Evolutionary conservation across 2,797 vertebrate species (phyloP).

Genomic region (Rallus crepitans): DNA sequence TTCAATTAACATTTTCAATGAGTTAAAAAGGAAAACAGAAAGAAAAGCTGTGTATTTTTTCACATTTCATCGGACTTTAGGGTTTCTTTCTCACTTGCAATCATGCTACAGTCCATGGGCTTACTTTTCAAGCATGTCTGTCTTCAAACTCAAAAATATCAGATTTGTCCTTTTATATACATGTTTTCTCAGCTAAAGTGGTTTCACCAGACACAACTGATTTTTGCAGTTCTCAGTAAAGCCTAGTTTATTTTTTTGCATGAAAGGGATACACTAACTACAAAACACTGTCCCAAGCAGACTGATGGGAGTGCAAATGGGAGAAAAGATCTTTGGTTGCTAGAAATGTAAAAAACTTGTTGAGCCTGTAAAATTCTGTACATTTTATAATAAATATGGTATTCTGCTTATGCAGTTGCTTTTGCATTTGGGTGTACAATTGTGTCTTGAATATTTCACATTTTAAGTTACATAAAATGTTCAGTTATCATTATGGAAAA

Average conservation of each 20-base stretch:
- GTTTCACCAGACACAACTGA: not conserved
- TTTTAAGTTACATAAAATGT: not conserved
- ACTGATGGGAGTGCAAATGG: not conserved
- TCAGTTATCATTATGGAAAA: not conserved
- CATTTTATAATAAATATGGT: not conserved
- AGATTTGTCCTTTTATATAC: not conserved
- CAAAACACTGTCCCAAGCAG: not conserved
- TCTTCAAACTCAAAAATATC: not conserved
- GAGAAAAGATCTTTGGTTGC: not conserved
- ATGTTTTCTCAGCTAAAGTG: not conserved
- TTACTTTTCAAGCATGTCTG: not conserved
- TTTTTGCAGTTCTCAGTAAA: not conserved
- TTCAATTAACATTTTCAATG: not conserved
- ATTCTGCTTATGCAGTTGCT: not conserved
- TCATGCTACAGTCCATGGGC: not conserved
- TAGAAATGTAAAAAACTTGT: not conserved
- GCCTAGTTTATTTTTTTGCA: not conserved
- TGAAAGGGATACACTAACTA: not conserved
- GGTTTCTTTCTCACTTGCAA: not conserved
- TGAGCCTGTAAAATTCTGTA: not conserved
- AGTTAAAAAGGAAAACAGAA: not conserved
- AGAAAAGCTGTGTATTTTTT: not conserved
- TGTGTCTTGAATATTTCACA: not conserved
- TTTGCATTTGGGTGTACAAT: not conserved
- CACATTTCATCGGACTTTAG: not conserved